phyloP scores from a whole-genome alignment of 1,140 invertebrate species.

The Ridgeia piscesae region DNA sequence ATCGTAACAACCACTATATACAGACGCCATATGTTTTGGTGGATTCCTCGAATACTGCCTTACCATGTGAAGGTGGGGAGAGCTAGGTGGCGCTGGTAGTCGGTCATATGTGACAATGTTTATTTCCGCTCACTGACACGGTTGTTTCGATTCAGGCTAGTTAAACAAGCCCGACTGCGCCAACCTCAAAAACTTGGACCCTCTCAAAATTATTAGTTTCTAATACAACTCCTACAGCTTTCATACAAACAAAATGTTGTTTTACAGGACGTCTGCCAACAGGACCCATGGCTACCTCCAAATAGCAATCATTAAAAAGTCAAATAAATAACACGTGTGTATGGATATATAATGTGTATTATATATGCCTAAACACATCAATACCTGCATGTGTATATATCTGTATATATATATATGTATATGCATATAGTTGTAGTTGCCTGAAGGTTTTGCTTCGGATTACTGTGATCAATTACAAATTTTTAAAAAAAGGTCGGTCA shows the following conservation, averaged over 20 bases:
- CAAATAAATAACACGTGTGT: neutral
- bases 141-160: neutral
- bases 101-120: neutral
- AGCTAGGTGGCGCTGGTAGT: neutral
- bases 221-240: neutral
- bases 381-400: neutral
- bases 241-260: neutral
- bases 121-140: neutral
- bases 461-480: no score
- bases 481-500: neutral
- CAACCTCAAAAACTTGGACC: neutral
- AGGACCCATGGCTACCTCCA: neutral
- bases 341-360: constrained; percentile 6
- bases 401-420: neutral
- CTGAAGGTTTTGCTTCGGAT: no score
- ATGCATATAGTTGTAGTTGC: neutral
- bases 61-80: neutral
- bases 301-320: neutral
- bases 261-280: neutral
- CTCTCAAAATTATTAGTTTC: neutral
- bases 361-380: neutral
- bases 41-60: neutral
- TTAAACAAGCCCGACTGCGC: neutral
- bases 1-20: neutral
- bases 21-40: neutral